Base-by-base conservation (phyloP, 2,888 invertebrate species). In the Scaptomyza parva region DNA sequence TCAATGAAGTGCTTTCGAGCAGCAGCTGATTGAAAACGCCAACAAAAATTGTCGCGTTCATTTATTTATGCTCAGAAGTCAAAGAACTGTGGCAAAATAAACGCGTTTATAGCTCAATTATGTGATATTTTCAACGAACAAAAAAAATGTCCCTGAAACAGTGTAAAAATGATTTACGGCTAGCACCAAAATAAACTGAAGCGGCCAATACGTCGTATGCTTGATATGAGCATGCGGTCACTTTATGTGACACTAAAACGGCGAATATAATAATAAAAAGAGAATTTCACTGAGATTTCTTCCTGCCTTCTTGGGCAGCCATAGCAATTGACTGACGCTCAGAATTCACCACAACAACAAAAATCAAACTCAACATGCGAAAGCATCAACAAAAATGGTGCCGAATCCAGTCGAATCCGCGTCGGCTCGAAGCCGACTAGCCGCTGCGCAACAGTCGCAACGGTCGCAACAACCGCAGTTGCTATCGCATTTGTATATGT, bases 1-100 rank as follows among this genome's bases (percentile, higher is more conserved):
- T 70, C 70, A 74, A 74, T 74, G 26, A 66, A 17, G n/a, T n/a
- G 44, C 20, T 40, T 44, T 53, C 68, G 59, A 71, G n/a, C n/a
- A 61, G 66, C 55, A 63, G 64, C 47, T 84, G 85, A 84, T 85
- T 82, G 77, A 72, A 70, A 72, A 45, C 60, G 70, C 65, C 82
- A 77, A 62, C 81, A 70, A 59, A 48, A 54, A 22, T 54, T 53
- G n/a, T n/a, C n/a, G n/a, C 48, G 70, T 35, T 33, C 3, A 47
- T 78, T 84, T 54, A 84, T 78, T 64, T 22, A 50, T 51, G 17
- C 33, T 22, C 22, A 39, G 41, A 52, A 69, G 76, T 76, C 70
- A 83, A 73, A 76, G 66, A 78, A 73, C 70, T 66, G 43, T 61
- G 41, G 35, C 41, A 43, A 54, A 62, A 57, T 55, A 57, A 22